Evolutionary conservation across 2,797 vertebrate species (phyloP).

Genomic region (Xerus rutilus): DNA sequence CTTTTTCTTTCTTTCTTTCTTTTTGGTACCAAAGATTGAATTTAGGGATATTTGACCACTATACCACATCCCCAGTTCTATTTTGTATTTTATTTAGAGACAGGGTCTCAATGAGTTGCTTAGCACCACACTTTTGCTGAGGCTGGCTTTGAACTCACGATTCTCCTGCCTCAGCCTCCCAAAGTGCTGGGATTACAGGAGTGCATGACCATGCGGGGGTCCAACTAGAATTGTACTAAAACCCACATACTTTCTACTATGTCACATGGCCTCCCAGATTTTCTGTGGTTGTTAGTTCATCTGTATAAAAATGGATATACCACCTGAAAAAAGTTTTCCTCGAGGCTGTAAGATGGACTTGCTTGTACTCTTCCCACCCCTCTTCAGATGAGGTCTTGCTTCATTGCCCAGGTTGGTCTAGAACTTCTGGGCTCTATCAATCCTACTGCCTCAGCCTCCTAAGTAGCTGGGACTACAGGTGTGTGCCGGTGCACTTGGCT

Average conservation of each 20-base stretch:
- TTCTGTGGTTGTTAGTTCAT: slow-evolving; percentile 16
- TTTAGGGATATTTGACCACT: too few relatives aligned
- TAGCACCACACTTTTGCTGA: too few relatives aligned
- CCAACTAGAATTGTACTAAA: neutral
- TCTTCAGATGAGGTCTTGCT: neutral
- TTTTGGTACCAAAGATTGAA: too few relatives aligned
- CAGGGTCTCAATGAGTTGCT: too few relatives aligned
- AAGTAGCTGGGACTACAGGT: neutral
- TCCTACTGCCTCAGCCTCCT: neutral
- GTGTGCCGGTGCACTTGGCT: rapidly evolving
- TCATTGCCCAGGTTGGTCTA: neutral
- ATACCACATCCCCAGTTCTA: too few relatives aligned
- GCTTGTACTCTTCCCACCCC: neutral
- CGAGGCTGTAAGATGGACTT: neutral
- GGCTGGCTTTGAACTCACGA: too few relatives aligned
- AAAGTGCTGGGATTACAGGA: too few relatives aligned
- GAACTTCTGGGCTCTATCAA: neutral
- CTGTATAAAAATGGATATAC: neutral
- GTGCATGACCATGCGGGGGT: neutral
- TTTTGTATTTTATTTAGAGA: too few relatives aligned
- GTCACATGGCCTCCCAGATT: neutral
- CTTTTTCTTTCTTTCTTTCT: too few relatives aligned
- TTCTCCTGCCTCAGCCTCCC: too few relatives aligned
- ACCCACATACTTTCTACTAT: neutral
- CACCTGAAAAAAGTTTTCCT: neutral